These are phyloP conservation scores for Parnassius orleans DNA, from an alignment of 2,888 invertebrate genomes.

Conservation along the genomic window DNA sequence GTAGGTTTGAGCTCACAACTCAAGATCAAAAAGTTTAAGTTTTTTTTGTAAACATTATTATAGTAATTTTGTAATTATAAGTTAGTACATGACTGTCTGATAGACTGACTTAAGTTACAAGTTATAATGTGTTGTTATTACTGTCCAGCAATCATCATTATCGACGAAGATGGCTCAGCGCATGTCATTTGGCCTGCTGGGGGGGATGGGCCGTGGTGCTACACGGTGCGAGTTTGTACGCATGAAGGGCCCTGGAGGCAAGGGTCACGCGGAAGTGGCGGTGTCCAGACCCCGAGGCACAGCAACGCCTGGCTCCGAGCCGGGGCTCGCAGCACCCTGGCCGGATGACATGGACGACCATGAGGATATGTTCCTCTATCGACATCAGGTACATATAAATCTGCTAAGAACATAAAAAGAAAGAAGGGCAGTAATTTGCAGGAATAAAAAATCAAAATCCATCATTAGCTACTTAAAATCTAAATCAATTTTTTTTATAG, in stretches of 20 bases:
- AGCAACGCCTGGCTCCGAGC: conserved; percentile 97
- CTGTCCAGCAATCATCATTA: conserved; percentile 90
- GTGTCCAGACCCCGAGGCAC: conserved; percentile 96
- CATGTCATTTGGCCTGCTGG: conserved; percentile 96
- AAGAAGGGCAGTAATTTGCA: too few relatives aligned
- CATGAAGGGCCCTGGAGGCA: conserved; percentile 98
- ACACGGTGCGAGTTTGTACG: conserved; percentile 98
- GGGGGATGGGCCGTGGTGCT: conserved; percentile 81
- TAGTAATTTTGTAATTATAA: too few relatives aligned
- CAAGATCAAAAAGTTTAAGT: too few relatives aligned
- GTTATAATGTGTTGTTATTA: conserved; percentile 3
- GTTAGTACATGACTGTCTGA: too few relatives aligned
- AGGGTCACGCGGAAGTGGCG: conserved; percentile 97
- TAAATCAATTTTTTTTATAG: too few relatives aligned
- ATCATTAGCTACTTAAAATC: too few relatives aligned
- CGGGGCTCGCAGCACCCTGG: conserved; percentile 91
- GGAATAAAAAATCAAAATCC: too few relatives aligned
- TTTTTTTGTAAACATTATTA: too few relatives aligned
- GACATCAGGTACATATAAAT: conserved; percentile 82
- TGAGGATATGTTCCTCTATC: conserved; percentile 90
- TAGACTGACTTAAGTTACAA: too few relatives aligned
- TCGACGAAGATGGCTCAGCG: conserved; percentile 97
- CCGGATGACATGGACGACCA: conserved; percentile 93
- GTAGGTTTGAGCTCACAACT: too few relatives aligned
- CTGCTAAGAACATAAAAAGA: too few relatives aligned